A percentile compares a stretch with the other conserved stretches of the same genome.
These are phyloP conservation scores for Periplaneta americana DNA, from an alignment of 1,140 invertebrate species.

Conservation along the genomic window DNA sequence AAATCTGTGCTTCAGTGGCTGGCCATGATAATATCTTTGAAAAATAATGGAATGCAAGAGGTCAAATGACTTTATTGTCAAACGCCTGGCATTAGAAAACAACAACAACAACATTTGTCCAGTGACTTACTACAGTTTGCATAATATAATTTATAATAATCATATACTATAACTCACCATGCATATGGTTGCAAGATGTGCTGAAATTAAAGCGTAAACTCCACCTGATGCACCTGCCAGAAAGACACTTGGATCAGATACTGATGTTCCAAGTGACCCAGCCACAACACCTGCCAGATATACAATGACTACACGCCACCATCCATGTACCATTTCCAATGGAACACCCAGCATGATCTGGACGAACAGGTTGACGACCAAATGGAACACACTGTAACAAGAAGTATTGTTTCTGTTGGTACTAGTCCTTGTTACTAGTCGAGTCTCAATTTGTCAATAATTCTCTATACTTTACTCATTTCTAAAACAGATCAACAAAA, in stretches of 20 bases:
- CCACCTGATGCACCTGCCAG: slow-evolving; percentile 94
- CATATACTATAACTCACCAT: slow-evolving; percentile 48
- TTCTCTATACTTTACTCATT: no score
- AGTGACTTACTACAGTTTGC: no score
- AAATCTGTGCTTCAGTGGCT: no score
- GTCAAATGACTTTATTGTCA: no score
- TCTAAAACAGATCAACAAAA: no score
- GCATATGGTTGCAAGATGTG: slow-evolving; percentile 71
- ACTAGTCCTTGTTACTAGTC: neutral
- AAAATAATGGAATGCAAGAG: no score
- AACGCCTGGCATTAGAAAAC: no score
- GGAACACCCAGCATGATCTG: slow-evolving; percentile 90
- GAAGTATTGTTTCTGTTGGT: slow-evolving; percentile 2
- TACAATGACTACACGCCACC: slow-evolving; percentile 81
- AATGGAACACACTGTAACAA: slow-evolving; percentile 63
- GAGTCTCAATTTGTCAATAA: no score
- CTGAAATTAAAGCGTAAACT: slow-evolving; percentile 91
- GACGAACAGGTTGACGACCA: slow-evolving; percentile 88
- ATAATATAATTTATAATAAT: slow-evolving; percentile 7
- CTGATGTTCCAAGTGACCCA: slow-evolving; percentile 83
- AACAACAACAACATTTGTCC: no score
- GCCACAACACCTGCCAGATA: slow-evolving; percentile 75
- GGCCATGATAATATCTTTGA: no score
- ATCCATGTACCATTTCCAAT: slow-evolving; percentile 92
- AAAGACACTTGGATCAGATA: slow-evolving; percentile 79